Evolutionary conservation across 2,888 invertebrate species (phyloP), one percentile per base, ranked within the genome.

Genomic region (Acholoe squamosa): DNA sequence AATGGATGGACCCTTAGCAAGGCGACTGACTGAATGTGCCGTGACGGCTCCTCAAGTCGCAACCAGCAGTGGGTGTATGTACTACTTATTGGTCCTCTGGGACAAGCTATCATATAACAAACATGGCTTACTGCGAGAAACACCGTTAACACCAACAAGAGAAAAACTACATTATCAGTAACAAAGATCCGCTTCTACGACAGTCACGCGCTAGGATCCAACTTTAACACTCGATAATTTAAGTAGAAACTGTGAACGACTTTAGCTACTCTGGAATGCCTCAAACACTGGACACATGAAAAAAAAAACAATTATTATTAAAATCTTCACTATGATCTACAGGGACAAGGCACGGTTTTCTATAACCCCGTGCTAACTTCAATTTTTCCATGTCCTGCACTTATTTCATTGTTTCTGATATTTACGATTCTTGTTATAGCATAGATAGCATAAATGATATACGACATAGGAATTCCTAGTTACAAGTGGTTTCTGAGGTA

Each of bases 251-350:
- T 52, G 54, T 86, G 43, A 86, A 52, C 86, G 86, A 54, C 56
- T 86, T 86, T n/a, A 86, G 86, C 86, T 86, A 86, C 54, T 54
- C 28, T 86, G 86, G 86, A 86, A 86, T 86, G 86, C 86, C 56
- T 86, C 52, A 86, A 86, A 54, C 54, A 80, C 19, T 43, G 43
- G 80, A 80, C 80, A 80, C 80, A 19, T 19, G 34, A 80, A 5
- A 80, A 34, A 80, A 33, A 34, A 7, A 80, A 19, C 1, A 5
- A 61, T 61, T n/a, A 61, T 61, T 19, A n/a, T 33, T 80, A 80
- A 80, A 80, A 80, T 80, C 34, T 33, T 80, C 5, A 33, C 80
- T 34, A 80, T 80, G 80, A 43, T 43, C 80, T 22, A 43, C 31
- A 7, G 10, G 43, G 43, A 43, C 43, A 43, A 43, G 43, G 43